Conservation (phyloP, 2,888 invertebrate genomes). For the Steinernema hermaphroditum region DNA sequence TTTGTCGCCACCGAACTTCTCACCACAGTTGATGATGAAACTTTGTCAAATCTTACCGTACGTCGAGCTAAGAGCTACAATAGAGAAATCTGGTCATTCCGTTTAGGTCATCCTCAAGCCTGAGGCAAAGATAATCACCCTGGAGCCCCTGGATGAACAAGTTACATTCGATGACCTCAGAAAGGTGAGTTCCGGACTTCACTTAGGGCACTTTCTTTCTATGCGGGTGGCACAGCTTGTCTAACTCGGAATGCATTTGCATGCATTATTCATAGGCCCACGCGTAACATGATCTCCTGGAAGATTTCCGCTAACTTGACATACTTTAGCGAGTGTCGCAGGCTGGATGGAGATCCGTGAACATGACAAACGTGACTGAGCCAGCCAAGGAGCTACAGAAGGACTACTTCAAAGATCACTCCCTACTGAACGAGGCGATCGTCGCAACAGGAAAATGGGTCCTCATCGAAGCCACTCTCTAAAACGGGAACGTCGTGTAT, state of each 20-base stretch:
- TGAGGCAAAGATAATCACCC: constrained; percentile 43
- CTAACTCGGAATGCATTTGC: not conserved
- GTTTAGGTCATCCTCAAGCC: constrained; percentile 44
- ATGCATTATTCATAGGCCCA: constrained; percentile 16
- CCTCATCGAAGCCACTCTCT: constrained; percentile 41
- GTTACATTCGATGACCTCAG: constrained; percentile 38
- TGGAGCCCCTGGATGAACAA: constrained; percentile 46
- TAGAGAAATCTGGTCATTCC: not conserved
- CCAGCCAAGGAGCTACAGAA: constrained; percentile 40
- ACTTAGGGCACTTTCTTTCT: not conserved
- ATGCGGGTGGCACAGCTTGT: not conserved
- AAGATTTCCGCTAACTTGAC: not conserved
- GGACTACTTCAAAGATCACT: constrained; percentile 46
- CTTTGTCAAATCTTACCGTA: constrained; percentile 36
- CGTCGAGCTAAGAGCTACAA: constrained; percentile 5
- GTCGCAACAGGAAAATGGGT: constrained; percentile 36
- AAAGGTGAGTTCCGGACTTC: constrained; percentile 31
- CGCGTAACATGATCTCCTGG: constrained; percentile 7
- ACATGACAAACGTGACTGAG: constrained; percentile 45
- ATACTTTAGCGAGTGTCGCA: not conserved
- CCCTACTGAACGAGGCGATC: constrained; percentile 34
- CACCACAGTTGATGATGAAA: constrained; percentile 41
- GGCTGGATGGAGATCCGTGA: constrained; percentile 26
- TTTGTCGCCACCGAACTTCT: constrained; percentile 57
- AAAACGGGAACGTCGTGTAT: constrained; percentile 28